phyloP scores from a whole-genome alignment of 2,113 vertebrate species.

The Lucifuga dentata region DNA sequence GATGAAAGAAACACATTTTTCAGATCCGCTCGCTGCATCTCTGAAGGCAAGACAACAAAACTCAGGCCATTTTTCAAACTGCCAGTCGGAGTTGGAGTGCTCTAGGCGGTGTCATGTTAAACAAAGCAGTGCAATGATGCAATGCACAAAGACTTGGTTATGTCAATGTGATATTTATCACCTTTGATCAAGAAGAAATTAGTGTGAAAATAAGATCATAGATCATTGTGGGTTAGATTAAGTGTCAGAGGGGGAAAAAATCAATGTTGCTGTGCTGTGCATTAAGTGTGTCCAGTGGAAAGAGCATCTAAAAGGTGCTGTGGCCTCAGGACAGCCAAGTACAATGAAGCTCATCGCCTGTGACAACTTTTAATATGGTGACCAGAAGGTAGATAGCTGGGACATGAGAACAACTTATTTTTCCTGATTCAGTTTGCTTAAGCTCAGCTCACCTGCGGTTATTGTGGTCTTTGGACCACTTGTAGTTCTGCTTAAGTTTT shows the following conservation, averaged over 20 bases:
- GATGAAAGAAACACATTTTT: slow-evolving; percentile 54
- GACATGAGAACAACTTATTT: no score
- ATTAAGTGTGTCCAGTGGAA: slow-evolving; percentile 60
- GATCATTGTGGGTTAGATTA: slow-evolving; percentile 84
- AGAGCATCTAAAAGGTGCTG: slow-evolving; percentile 62
- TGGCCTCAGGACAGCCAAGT: slow-evolving; percentile 65
- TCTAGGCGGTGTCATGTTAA: slow-evolving; percentile 72
- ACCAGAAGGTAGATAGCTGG: not conserved
- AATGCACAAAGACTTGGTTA: slow-evolving; percentile 78
- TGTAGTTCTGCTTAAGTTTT: no score
- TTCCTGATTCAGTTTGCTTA: not conserved
- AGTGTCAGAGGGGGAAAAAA: slow-evolving; percentile 79
- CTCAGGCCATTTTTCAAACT: slow-evolving; percentile 68
- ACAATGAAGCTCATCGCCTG: slow-evolving; percentile 55
- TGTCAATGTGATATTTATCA: slow-evolving; percentile 87
- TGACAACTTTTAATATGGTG: slow-evolving; percentile 55
- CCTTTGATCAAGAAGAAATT: slow-evolving; percentile 87
- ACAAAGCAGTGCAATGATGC: slow-evolving; percentile 76
- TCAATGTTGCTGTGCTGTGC: slow-evolving; percentile 73
- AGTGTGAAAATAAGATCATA: slow-evolving; percentile 87
- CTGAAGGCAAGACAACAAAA: slow-evolving; percentile 49
- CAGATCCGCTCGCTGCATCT: slow-evolving; percentile 36
- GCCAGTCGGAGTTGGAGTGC: slow-evolving; percentile 53
- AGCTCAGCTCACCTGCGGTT: not conserved
- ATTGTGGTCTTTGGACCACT: no score